Conservation (phyloP, 2,797 vertebrate species). For the Myripristis murdjan region DNA sequence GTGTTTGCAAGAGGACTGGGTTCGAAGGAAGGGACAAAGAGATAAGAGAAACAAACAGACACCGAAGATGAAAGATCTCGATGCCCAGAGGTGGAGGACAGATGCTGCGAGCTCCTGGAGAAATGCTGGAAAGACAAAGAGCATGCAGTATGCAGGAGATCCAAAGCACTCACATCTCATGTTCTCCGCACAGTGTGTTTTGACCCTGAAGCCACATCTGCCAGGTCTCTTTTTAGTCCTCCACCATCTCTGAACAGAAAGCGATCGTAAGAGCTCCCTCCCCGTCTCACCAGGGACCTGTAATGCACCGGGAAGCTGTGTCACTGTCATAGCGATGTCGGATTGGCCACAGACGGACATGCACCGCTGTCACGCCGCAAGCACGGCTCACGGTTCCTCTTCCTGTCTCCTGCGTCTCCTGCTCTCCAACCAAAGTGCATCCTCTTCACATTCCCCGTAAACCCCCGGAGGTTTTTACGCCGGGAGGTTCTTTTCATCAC, state of each 20-base stretch:
- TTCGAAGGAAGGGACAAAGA: neutral
- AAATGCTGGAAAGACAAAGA: constrained; percentile 33
- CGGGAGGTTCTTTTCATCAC: constrained; percentile 59
- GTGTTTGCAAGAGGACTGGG: neutral
- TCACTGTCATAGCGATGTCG: constrained; percentile 62
- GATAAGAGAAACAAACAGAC: neutral
- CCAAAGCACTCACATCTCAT: constrained; percentile 25
- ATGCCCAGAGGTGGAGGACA: constrained; percentile 9
- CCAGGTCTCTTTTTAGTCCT: constrained; percentile 31
- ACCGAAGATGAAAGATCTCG: neutral
- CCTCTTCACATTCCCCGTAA: constrained; percentile 80
- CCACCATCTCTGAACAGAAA: constrained; percentile 38
- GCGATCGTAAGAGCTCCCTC: constrained; percentile 43
- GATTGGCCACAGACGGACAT: constrained; percentile 43
- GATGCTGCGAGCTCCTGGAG: constrained; percentile 12
- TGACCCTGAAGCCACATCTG: constrained; percentile 38
- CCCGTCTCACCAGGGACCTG: constrained; percentile 46
- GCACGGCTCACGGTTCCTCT: constrained; percentile 32
- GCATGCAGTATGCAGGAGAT: constrained; percentile 13
- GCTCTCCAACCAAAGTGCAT: constrained; percentile 82
- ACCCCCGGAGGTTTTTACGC: constrained; percentile 80
- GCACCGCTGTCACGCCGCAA: constrained; percentile 35
- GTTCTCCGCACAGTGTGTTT: constrained; percentile 33
- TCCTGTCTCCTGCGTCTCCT: neutral
- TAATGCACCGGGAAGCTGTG: constrained; percentile 47